These are phyloP conservation scores for Pristionchus exspectatus DNA, from an alignment of 2,888 invertebrate species.

Conservation along the genomic window DNA sequence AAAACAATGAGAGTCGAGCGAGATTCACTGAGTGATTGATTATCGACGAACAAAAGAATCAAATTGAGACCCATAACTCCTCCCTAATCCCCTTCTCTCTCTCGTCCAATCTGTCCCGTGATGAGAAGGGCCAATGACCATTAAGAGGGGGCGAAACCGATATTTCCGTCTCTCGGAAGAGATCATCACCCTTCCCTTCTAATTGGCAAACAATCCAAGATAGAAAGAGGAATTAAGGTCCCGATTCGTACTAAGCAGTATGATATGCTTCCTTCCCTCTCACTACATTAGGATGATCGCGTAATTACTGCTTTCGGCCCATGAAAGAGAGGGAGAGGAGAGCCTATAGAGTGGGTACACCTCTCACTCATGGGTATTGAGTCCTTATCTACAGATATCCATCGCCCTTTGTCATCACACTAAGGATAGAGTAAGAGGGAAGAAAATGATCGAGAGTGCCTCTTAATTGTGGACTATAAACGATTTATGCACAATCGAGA, in stretches of 20 bases:
- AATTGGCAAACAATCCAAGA: slow-evolving; percentile 48
- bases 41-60: slow-evolving; percentile 41
- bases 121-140: neutral
- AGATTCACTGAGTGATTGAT: slow-evolving; percentile 45
- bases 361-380: neutral
- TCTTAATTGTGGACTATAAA: slow-evolving; percentile 50
- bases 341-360: neutral
- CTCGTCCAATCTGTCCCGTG: slow-evolving; percentile 24
- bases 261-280: neutral
- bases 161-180: slow-evolving; percentile 41
- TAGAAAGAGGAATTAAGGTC: neutral
- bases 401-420: slow-evolving; percentile 39
- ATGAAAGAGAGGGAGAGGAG: neutral
- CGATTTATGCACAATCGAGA: slow-evolving; percentile 37
- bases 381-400: neutral
- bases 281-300: slow-evolving; percentile 25
- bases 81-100: neutral
- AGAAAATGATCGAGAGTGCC: slow-evolving; percentile 1
- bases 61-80: slow-evolving; percentile 39
- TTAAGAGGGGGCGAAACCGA: slow-evolving; percentile 6
- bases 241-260: neutral
- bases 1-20: slow-evolving; percentile 50
- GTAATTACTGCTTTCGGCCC: slow-evolving; percentile 2
- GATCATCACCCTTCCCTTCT: slow-evolving; percentile 44
- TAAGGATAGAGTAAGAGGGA: slow-evolving; percentile 27